Evolutionary conservation across 2,888 invertebrate species (phyloP).

Genomic region (Microplitis deprimator): DNA sequence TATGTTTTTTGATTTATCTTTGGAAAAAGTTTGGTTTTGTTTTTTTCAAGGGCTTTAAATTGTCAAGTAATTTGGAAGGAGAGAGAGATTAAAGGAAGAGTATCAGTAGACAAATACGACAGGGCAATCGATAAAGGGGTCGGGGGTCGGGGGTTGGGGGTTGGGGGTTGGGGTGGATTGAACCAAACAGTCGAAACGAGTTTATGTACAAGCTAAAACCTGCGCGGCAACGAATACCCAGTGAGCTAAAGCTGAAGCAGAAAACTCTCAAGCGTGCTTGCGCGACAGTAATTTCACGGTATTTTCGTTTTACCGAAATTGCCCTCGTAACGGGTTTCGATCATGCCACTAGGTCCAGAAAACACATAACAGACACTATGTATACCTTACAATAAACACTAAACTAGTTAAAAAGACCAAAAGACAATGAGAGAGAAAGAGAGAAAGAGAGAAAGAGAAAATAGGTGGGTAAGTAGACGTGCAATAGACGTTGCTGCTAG

Average conservation of each 20-base stretch:
- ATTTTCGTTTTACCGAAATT: conserved; percentile 50
- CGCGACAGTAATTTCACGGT: conserved; percentile 52
- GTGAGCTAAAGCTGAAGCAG: not conserved
- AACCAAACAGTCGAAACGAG: not conserved
- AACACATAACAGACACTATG: conserved; percentile 1
- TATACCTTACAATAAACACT: not conserved
- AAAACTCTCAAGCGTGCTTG: conserved; percentile 15
- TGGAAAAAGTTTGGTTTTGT: not conserved
- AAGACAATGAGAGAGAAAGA: conserved; percentile 6
- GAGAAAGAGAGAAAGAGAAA: conserved; percentile 19
- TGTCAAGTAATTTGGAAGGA: not conserved
- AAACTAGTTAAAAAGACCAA: not conserved
- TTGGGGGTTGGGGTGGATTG: not conserved
- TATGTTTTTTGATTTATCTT: not conserved
- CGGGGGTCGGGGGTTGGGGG: not conserved
- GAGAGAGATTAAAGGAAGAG: not conserved
- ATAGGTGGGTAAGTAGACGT: not conserved
- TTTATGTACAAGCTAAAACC: not conserved
- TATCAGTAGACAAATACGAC: not conserved
- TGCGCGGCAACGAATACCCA: not conserved
- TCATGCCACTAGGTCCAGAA: conserved; percentile 28
- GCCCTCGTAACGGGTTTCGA: conserved; percentile 46
- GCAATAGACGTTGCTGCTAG: conserved; percentile 15
- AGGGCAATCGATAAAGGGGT: not conserved
- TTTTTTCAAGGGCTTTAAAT: not conserved